Percentiles rank a stretch among this genome's conserved stretches.
phyloP scores from a whole-genome alignment of 64 coral and sea anemone genomes.

The Montipora efflorescens region DNA sequence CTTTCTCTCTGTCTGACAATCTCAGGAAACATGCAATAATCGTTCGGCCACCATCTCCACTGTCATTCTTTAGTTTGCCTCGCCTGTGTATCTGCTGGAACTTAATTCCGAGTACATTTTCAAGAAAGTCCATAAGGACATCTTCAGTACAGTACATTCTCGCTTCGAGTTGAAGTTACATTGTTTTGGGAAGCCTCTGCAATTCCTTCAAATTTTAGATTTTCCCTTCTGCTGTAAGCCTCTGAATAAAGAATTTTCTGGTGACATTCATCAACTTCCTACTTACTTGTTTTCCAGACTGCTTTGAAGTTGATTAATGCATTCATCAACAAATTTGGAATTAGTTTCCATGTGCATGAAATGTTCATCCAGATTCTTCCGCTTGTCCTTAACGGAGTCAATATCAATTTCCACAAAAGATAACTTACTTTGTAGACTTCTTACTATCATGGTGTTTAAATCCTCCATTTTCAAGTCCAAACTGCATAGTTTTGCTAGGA shows the following conservation, averaged over 20 bases:
- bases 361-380: background rate
- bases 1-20: background rate
- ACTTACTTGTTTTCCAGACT: background rate
- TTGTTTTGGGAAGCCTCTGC: background rate
- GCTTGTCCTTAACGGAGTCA: background rate
- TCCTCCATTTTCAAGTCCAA: background rate
- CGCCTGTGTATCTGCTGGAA: background rate
- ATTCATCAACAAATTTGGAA: background rate
- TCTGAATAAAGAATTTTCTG: slow-evolving; percentile 18
- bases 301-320: background rate
- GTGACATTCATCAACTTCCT: slow-evolving; percentile 4
- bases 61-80: background rate
- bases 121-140: background rate
- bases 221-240: background rate
- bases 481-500: background rate
- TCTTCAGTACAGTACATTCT: background rate
- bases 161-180: background rate
- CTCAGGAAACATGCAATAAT: background rate
- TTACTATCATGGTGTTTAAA: background rate
- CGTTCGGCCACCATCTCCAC: background rate
- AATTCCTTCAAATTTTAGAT: slow-evolving; percentile 11
- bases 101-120: background rate
- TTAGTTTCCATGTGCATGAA: background rate
- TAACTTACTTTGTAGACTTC: slow-evolving; percentile 2
- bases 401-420: background rate